Evolutionary conservation across 1,140 invertebrate species (phyloP).

Genomic region (Sinella curviseta): DNA sequence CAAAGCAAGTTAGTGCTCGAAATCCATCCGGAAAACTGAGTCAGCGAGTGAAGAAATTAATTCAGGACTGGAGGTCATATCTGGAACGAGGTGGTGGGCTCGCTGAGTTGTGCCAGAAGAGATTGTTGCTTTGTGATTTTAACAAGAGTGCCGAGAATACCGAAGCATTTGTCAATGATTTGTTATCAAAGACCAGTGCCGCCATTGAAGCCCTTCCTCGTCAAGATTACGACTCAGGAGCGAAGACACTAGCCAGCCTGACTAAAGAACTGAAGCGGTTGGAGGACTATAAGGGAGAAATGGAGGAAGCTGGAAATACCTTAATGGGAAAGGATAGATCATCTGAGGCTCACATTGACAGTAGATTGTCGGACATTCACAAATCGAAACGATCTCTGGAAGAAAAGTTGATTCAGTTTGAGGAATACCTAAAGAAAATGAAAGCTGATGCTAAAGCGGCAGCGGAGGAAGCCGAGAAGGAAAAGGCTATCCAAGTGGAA

Average conservation of each 20-base stretch:
- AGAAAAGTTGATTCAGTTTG: conserved; percentile 25
- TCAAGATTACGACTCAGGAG: neutral
- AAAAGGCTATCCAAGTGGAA: conserved; percentile 42
- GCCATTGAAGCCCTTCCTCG: neutral
- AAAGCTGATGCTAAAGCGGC: neutral
- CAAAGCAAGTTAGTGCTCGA: conserved; percentile 29
- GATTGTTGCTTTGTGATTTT: conserved; percentile 10
- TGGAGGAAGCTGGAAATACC: conserved; percentile 20
- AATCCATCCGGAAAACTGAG: conserved; percentile 31
- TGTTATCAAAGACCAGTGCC: neutral
- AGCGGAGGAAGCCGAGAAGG: neutral
- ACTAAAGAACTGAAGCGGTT: conserved; percentile 23
- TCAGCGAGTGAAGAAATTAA: conserved; percentile 34
- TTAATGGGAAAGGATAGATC: neutral
- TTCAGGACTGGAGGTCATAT: conserved; percentile 31
- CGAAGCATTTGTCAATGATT: neutral
- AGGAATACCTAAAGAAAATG: neutral
- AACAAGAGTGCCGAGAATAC: neutral
- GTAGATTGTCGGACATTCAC: conserved; percentile 2
- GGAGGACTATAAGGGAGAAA: conserved; percentile 23
- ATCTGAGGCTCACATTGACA: conserved; percentile 1
- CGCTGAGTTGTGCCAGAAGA: neutral
- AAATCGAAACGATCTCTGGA: conserved; percentile 5
- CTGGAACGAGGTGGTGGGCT: neutral
- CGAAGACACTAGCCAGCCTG: no score